Conservation (phyloP, 2,888 invertebrate genomes). For the Seira sanloemensis region DNA sequence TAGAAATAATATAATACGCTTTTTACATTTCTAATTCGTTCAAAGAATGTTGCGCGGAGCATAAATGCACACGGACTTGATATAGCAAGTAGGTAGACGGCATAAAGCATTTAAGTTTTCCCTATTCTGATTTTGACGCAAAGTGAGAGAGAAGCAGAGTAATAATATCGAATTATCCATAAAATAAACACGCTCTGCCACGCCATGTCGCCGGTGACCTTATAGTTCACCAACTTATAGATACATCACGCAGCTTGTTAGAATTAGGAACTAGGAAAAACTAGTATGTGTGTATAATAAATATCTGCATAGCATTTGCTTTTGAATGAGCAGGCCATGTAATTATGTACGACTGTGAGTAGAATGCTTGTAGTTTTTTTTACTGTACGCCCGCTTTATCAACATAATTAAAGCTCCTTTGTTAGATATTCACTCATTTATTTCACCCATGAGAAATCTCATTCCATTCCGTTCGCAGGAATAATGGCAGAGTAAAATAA, state of each 20-base stretch:
- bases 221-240: background rate
- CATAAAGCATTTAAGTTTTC: background rate
- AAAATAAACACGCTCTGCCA: conserved; percentile 33
- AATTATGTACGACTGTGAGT: too few species aligned
- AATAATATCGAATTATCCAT: conserved; percentile 32
- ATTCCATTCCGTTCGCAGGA: background rate
- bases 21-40: too few species aligned
- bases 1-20: too few species aligned
- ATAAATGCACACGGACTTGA: background rate
- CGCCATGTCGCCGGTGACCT: too few species aligned
- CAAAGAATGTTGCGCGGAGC: too few species aligned
- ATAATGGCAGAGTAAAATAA: background rate
- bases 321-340: too few species aligned
- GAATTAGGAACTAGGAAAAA: too few species aligned
- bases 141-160: background rate
- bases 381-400: too few species aligned
- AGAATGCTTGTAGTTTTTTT: too few species aligned
- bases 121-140: background rate
- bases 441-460: conserved; percentile 53
- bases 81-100: background rate
- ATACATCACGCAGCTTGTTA: background rate
- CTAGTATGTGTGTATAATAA: too few species aligned
- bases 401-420: conserved; percentile 54
- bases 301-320: too few species aligned
- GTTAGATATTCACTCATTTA: conserved; percentile 46